Evolutionary conservation across 2,888 invertebrate species (phyloP).

Genomic region (Meandrusa payeni): DNA sequence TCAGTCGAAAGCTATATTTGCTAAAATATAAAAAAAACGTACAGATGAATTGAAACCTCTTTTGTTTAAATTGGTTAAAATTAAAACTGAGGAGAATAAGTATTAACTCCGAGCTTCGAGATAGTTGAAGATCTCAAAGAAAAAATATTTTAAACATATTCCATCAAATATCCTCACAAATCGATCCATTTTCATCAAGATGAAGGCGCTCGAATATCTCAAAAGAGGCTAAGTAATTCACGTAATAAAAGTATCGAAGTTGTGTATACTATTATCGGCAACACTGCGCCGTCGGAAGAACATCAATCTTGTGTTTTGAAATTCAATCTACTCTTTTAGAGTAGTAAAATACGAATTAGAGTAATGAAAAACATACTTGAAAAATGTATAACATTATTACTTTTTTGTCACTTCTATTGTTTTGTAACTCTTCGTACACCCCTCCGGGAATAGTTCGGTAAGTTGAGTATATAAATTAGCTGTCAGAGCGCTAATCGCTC

Average conservation of each 20-base stretch:
- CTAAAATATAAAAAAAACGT: too few species aligned
- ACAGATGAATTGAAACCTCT: too few species aligned
- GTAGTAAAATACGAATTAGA: slow-evolving; percentile 75
- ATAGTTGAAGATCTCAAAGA: too few species aligned
- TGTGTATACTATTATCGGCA: slow-evolving; percentile 49
- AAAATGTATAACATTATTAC: slow-evolving; percentile 73
- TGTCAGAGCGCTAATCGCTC: slow-evolving; percentile 78
- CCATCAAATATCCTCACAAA: too few species aligned
- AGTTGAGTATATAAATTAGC: slow-evolving; percentile 80
- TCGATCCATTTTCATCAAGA: slow-evolving; percentile 20
- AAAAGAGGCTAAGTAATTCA: slow-evolving; percentile 41
- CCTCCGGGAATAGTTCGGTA: slow-evolving; percentile 72
- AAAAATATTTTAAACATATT: too few species aligned
- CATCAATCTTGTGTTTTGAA: slow-evolving; percentile 72
- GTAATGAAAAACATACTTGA: slow-evolving; percentile 76
- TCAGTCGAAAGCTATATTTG: too few species aligned
- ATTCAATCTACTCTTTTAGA: slow-evolving; percentile 73
- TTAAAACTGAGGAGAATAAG: too few species aligned
- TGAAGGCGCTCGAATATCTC: slow-evolving; percentile 19
- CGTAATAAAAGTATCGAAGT: slow-evolving; percentile 46
- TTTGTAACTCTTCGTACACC: slow-evolving; percentile 44
- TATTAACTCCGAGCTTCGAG: too few species aligned
- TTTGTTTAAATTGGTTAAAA: too few species aligned
- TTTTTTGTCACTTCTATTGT: slow-evolving; percentile 46
- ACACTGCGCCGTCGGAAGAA: slow-evolving; percentile 50